A percentile compares a stretch with the other conserved stretches of the same genome.
Conservation (phyloP, 2,888 invertebrate species). For the Hylaea fasciaria region DNA sequence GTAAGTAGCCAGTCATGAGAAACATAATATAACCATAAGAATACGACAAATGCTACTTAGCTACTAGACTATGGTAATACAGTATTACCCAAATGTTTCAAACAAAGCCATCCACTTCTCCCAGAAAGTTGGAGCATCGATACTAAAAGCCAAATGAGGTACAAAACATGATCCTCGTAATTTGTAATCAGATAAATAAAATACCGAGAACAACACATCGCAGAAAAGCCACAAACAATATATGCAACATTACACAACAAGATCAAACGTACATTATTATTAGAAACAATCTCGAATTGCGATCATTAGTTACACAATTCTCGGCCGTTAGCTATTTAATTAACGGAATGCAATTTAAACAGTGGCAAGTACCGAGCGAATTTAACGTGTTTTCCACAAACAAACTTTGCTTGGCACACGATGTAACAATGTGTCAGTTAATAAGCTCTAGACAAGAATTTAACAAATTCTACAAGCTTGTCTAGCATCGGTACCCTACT, state of each 20-base stretch:
- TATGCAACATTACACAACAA: neutral
- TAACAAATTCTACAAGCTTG: neutral
- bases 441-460: slow-evolving; percentile 6
- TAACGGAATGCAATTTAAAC: slow-evolving; percentile 34
- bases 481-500: no score
- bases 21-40: no score
- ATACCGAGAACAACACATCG: neutral
- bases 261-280: slow-evolving; percentile 10
- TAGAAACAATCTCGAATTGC: slow-evolving; percentile 21
- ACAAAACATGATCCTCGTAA: neutral
- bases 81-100: no score
- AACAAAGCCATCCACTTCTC: no score
- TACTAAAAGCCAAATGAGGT: no score
- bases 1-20: no score
- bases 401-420: slow-evolving; percentile 25
- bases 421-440: slow-evolving; percentile 16
- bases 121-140: no score
- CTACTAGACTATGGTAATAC: no score
- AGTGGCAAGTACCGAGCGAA: slow-evolving; percentile 24
- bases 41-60: no score
- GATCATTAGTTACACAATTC: slow-evolving; percentile 22
- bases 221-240: neutral
- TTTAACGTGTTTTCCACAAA: slow-evolving; percentile 34
- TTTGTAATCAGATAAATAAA: neutral
- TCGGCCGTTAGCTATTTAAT: slow-evolving; percentile 27